Conservation (phyloP, 2,797 vertebrate genomes). For the Podargus strigoides region DNA sequence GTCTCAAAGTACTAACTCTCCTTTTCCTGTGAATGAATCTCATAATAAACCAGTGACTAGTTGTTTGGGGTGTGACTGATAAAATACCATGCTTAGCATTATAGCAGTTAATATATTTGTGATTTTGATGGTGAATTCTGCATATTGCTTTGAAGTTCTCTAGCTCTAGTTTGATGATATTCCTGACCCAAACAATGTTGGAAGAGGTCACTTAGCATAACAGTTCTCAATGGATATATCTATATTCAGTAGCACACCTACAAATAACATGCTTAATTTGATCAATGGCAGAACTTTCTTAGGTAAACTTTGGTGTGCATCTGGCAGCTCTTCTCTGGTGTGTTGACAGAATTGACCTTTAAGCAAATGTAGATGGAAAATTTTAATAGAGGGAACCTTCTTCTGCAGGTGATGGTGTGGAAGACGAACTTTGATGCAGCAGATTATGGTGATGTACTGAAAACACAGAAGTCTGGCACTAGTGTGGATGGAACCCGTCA, state of each 20-base stretch:
- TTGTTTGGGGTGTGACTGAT: background rate
- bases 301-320: background rate
- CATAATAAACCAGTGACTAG: background rate
- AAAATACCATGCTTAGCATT: background rate
- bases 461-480: constrained; percentile 54
- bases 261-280: background rate
- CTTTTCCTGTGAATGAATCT: background rate
- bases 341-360: background rate
- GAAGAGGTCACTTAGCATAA: background rate
- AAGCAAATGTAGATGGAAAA: background rate
- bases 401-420: constrained; percentile 92
- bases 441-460: constrained; percentile 70
- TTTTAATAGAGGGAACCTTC: background rate
- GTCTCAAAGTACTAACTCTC: background rate
- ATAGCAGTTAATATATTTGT: background rate
- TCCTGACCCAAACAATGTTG: background rate
- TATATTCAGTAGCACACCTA: background rate
- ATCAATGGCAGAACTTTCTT: background rate
- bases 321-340: background rate
- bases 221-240: no score
- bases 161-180: background rate
- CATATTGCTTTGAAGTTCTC: background rate
- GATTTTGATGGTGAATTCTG: background rate
- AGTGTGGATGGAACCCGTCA: constrained; percentile 7
- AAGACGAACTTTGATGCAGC: constrained; percentile 86